Conservation (phyloP, 2,888 invertebrate genomes). For the Malthinus flaveolus region DNA sequence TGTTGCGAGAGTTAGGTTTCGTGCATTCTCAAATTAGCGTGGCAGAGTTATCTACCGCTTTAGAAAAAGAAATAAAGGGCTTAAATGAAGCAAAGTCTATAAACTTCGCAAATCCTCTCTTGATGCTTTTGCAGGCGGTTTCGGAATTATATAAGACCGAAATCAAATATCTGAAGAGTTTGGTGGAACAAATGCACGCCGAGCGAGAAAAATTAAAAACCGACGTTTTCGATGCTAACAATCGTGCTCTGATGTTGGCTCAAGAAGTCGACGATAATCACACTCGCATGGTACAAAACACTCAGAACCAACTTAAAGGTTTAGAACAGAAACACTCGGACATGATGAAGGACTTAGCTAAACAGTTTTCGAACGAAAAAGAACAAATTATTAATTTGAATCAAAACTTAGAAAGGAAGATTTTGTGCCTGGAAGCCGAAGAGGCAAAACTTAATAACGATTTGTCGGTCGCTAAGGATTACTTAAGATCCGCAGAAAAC, state of each 20-base stretch:
- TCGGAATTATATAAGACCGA: conserved; percentile 70
- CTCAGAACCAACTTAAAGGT: conserved; percentile 69
- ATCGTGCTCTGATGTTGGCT: conserved; percentile 77
- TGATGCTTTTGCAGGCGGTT: conserved; percentile 65
- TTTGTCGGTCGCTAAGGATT: conserved; percentile 62
- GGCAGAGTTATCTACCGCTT: conserved; percentile 65
- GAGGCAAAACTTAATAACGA: conserved; percentile 70
- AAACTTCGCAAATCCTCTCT: conserved; percentile 52
- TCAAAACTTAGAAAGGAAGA: conserved; percentile 65
- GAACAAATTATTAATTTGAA: conserved; percentile 68
- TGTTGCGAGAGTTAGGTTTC: conserved; percentile 72
- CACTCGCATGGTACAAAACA: conserved; percentile 75
- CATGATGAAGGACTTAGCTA: conserved; percentile 69
- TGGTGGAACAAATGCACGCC: conserved; percentile 67
- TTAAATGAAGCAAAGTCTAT: conserved; percentile 39
- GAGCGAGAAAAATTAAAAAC: conserved; percentile 81
- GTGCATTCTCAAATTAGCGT: conserved; percentile 61
- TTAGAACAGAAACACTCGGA: conserved; percentile 79
- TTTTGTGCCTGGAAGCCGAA: conserved; percentile 67
- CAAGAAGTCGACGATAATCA: conserved; percentile 93
- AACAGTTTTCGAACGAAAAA: conserved; percentile 72
- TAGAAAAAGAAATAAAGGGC: conserved; percentile 67
- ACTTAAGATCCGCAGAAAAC: conserved; percentile 65
- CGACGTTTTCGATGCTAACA: conserved; percentile 81
- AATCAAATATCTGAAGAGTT: conserved; percentile 61